Conservation (phyloP, 64 coral and sea anemone genomes). For the Hydrozoanthus tunicans region DNA sequence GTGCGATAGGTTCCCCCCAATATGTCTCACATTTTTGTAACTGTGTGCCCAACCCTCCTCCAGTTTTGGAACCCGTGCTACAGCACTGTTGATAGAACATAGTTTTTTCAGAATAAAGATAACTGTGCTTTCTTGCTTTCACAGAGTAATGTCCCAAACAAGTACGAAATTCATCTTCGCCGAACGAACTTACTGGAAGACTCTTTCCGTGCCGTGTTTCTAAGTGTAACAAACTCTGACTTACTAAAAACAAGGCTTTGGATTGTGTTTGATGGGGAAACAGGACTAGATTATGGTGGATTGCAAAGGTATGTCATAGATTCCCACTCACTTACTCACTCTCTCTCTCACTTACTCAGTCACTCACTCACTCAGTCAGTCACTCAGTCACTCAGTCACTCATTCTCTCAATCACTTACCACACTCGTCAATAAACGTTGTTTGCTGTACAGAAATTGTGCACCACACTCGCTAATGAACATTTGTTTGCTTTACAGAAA, state of each 20-base stretch:
- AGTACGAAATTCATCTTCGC: constrained; percentile 94
- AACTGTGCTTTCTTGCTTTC: not conserved
- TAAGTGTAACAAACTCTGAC: constrained; percentile 74
- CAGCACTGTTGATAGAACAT: not conserved
- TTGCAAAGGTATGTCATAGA: constrained; percentile 72
- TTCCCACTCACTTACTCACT: not conserved
- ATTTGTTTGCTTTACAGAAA: too few species aligned
- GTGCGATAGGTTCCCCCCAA: too few species aligned
- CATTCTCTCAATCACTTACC: not conserved
- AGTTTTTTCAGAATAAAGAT: not conserved
- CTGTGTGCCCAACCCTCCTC: too few species aligned
- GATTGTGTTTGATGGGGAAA: constrained; percentile 98
- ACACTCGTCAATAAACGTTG: too few species aligned
- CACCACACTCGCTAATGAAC: too few species aligned
- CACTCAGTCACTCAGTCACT: not conserved
- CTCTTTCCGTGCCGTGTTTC: constrained; percentile 86
- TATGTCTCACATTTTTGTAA: too few species aligned
- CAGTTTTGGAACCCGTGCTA: not conserved
- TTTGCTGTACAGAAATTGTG: too few species aligned
- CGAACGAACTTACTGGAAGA: constrained; percentile 86
- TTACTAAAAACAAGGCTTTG: constrained; percentile 88
- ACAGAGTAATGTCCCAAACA: constrained; percentile 96
- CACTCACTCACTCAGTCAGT: not conserved
- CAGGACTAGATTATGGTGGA: constrained; percentile 97
- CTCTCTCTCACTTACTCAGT: not conserved